A percentile compares a stretch with the other conserved stretches of the same genome.
Conservation (phyloP, 2,797 vertebrate genomes). For the Enteromius afrohamiltoni region DNA sequence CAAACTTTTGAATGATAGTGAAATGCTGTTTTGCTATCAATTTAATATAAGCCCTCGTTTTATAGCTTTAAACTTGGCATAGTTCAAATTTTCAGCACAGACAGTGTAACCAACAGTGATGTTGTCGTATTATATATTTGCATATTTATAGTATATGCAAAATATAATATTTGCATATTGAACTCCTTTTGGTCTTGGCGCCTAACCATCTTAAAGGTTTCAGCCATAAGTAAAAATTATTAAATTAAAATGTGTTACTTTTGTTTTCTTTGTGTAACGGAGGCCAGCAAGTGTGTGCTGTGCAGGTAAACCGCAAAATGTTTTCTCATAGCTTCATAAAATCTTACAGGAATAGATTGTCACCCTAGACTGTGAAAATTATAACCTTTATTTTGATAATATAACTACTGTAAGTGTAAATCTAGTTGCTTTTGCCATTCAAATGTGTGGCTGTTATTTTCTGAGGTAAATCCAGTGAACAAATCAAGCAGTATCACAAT, state of each 20-base stretch:
- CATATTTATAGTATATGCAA: not conserved
- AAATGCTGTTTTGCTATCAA: not conserved
- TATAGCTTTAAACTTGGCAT: not conserved
- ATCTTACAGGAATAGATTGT: not conserved
- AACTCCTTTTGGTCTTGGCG: not conserved
- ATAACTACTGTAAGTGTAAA: not conserved
- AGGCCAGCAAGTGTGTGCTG: too few species aligned
- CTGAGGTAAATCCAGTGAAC: not conserved
- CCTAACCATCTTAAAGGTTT: not conserved
- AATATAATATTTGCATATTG: constrained; percentile 10
- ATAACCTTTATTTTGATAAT: not conserved
- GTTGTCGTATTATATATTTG: not conserved
- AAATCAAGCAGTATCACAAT: not conserved
- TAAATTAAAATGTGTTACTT: not conserved
- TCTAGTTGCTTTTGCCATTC: not conserved
- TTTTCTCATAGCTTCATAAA: not conserved
- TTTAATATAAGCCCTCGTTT: not conserved
- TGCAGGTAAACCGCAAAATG: too few species aligned
- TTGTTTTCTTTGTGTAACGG: not conserved
- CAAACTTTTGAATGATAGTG: not conserved
- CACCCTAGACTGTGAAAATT: not conserved
- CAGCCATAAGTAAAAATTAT: not conserved
- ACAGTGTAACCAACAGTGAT: not conserved
- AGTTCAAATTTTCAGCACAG: not conserved
- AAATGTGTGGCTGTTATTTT: constrained; percentile 13